Conservation (phyloP, 92 coral and sea anemone species). For the Plumapathes pennacea region DNA sequence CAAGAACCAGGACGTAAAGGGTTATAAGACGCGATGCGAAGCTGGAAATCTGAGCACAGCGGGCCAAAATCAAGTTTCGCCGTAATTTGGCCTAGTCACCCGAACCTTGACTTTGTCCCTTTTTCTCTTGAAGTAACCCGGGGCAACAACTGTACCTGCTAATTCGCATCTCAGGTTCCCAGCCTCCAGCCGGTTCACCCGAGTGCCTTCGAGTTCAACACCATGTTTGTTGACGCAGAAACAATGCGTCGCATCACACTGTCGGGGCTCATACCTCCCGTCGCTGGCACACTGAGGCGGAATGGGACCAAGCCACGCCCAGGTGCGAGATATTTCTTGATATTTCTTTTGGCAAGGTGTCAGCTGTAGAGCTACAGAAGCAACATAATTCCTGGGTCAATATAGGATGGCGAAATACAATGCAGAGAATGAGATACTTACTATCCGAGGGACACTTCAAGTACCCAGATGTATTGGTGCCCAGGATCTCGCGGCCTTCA, state of each 20-base stretch:
- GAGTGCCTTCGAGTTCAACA: conserved; percentile 50
- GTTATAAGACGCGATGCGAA: too few species aligned
- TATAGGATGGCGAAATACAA: background rate
- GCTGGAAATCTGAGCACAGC: too few species aligned
- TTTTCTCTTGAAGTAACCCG: too few species aligned
- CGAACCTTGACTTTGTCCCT: too few species aligned
- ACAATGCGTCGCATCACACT: conserved; percentile 70
- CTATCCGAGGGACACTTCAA: conserved; percentile 72
- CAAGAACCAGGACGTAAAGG: too few species aligned
- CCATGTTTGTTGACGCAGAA: conserved; percentile 73
- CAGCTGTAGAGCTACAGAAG: conserved; percentile 29
- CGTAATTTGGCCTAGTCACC: too few species aligned
- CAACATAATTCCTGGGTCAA: background rate
- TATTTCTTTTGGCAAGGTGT: conserved; percentile 66
- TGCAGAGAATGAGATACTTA: background rate
- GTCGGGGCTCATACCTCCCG: conserved; percentile 71
- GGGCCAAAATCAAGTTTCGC: too few species aligned
- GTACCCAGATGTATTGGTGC: conserved; percentile 61
- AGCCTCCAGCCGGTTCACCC: conserved; percentile 31
- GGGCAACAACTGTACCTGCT: conserved; percentile 47
- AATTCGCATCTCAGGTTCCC: conserved; percentile 58
- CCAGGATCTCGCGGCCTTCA: conserved; percentile 63
- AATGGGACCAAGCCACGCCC: conserved; percentile 42
- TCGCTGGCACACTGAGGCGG: conserved; percentile 74
- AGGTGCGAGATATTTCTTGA: conserved; percentile 53